Percentiles rank a stretch among this genome's conserved stretches.
phyloP scores from a whole-genome alignment of 2,113 vertebrate genomes.

The Psilopogon haemacephalus region DNA sequence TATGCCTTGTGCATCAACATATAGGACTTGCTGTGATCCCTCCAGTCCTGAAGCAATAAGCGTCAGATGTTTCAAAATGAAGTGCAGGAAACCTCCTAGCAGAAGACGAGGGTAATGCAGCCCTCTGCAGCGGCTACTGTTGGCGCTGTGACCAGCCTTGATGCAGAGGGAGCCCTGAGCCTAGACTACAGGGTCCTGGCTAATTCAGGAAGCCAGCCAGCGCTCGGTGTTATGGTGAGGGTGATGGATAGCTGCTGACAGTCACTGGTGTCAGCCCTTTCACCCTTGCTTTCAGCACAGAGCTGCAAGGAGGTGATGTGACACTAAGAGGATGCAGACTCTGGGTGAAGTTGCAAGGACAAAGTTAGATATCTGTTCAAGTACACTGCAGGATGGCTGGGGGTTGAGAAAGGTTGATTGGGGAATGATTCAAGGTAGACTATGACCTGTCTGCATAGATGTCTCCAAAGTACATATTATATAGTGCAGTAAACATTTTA shows the following conservation, averaged over 20 bases:
- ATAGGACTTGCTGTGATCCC: background rate
- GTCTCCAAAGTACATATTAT: background rate
- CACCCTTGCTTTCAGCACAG: background rate
- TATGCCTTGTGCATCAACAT: background rate
- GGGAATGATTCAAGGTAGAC: background rate
- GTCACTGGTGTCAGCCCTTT: background rate
- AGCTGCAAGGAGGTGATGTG: background rate
- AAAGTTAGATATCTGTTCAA: background rate
- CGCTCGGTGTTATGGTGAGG: accelerated
- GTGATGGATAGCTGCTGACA: background rate
- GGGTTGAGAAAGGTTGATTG: background rate
- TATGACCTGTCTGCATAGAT: background rate
- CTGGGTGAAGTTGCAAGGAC: background rate
- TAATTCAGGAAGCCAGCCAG: background rate
- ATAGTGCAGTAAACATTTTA: background rate
- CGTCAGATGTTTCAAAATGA: background rate
- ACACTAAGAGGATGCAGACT: background rate
- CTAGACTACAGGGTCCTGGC: background rate
- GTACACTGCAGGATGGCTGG: background rate
- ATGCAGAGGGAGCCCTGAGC: background rate
- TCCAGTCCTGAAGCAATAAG: background rate
- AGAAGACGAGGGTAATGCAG: background rate
- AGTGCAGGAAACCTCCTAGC: background rate
- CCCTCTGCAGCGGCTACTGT: background rate
- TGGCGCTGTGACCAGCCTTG: background rate